Evolutionary conservation across 2,888 invertebrate species (phyloP), one percentile per base, ranked within the genome.

Genomic region (Pocota personata): DNA sequence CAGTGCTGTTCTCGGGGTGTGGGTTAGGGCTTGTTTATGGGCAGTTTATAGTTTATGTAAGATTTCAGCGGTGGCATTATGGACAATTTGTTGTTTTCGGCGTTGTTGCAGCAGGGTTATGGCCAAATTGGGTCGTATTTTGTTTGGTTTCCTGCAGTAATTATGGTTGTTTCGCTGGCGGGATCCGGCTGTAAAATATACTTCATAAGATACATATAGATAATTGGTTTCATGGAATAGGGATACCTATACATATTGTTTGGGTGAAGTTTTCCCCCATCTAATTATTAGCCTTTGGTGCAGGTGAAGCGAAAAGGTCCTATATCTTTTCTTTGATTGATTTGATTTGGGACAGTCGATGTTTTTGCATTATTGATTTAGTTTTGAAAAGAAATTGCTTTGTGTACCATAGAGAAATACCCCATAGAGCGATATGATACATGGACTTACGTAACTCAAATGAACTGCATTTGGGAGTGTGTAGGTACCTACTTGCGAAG

Each of bases 11-110:
- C 14, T 5, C 7, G 24, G 8, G 48, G 57, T 21, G 60, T 62
- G 48, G 62, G 69, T 79, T 72, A 72, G 76, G 57, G 71, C 72
- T 77, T 72, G 60, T 80, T 86, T 80, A 75, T 77, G 86, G 72
- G 10, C 76, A 67, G 62, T 57, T 78, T 77, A 69, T 66, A 62
- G 66, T 73, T 82, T 77, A 77, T 82, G 48, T 64, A 46, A 67
- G 50, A 77, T 82, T 67, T 77, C 82, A 86, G 52, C 72, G 62
- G 82, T 76, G 76, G 82, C 82, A 72, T 82, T 86, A 80, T 86
- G 80, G 82, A 60, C 67, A 43, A 62, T 77, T 86, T 82, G 71
- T 77, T 86, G 58, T 50, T 57, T 79, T 69, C 64, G 60, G 67
- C 21, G 37, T 27, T 30, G 76, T 62, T 67, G 30, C 19, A 27